Evolutionary conservation across 2,797 vertebrate genomes (phyloP).

Genomic region (Rhynchonycteris naso): DNA sequence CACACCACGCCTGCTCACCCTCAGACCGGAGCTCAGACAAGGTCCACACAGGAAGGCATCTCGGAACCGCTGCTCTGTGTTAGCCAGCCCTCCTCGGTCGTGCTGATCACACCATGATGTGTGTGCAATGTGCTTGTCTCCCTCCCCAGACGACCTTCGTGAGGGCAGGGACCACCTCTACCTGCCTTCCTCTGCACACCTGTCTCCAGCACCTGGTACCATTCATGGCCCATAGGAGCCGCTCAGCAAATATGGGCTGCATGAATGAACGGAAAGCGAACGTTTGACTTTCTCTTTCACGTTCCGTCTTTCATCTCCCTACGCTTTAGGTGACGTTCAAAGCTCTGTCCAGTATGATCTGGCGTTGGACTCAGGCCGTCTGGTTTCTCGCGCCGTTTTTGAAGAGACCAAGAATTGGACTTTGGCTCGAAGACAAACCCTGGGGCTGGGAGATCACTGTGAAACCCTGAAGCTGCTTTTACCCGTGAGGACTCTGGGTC

Average conservation of each 20-base stretch:
- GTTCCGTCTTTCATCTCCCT: background rate
- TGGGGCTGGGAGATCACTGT: constrained; percentile 68
- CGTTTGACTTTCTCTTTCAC: background rate
- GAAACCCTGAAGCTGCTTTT: constrained; percentile 61
- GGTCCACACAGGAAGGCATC: background rate
- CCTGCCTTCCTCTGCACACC: background rate
- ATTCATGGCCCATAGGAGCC: background rate
- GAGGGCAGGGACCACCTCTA: background rate
- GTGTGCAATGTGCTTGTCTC: background rate
- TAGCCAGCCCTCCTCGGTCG: background rate
- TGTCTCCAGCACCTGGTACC: background rate
- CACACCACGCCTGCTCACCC: background rate
- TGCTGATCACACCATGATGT: fast-evolving
- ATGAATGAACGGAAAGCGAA: background rate
- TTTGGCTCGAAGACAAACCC: constrained; percentile 17
- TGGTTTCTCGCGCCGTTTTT: constrained; percentile 63
- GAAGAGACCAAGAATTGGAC: constrained; percentile 58
- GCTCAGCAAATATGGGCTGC: background rate
- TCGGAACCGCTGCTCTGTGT: background rate
- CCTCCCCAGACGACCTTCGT: background rate
- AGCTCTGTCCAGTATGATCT: constrained; percentile 69
- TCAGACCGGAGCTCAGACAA: background rate
- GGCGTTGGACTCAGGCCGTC: constrained; percentile 57
- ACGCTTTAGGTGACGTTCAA: constrained; percentile 41
- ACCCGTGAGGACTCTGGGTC: constrained; percentile 52